These are phyloP conservation scores for Chromoteleia sp. DNA, from an alignment of 2,888 invertebrate genomes.

Conservation along the genomic window DNA sequence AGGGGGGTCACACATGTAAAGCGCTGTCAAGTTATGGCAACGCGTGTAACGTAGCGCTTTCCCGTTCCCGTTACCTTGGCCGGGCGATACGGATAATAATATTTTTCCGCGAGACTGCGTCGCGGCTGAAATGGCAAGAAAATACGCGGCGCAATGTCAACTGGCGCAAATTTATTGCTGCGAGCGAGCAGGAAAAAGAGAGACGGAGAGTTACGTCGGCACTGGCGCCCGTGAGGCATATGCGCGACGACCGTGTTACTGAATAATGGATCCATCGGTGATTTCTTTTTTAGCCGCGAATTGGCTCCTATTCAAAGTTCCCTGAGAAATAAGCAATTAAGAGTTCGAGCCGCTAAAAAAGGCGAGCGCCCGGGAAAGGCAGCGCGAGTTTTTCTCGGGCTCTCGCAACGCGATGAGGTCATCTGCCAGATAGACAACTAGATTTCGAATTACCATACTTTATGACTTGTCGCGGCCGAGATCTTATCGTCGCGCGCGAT, in stretches of 20 bases:
- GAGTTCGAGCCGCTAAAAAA: conserved; percentile 75
- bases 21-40: conserved; percentile 46
- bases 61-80: conserved; percentile 69
- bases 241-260: conserved; percentile 63
- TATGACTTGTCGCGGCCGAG: conserved; percentile 64
- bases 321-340: conserved; percentile 82
- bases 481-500: conserved; percentile 27
- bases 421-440: conserved; percentile 79
- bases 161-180: conserved; percentile 78
- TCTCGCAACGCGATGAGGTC: conserved; percentile 79
- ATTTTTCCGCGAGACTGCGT: conserved; percentile 71
- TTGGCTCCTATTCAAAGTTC: conserved; percentile 72
- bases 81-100: conserved; percentile 70
- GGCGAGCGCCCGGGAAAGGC: conserved; percentile 79
- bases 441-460: conserved; percentile 72
- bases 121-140: conserved; percentile 76
- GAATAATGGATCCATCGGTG: conserved; percentile 70
- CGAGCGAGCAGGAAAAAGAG: conserved; percentile 58
- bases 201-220: conserved; percentile 57
- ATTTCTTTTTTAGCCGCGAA: conserved; percentile 66
- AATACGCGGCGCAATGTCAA: conserved; percentile 79
- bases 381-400: conserved; percentile 77
- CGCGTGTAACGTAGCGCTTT: conserved; percentile 59
- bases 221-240: conserved; percentile 54
- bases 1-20: conserved; percentile 39